Conservation (phyloP, 1,140 invertebrate species). For the Nasonia giraulti region DNA sequence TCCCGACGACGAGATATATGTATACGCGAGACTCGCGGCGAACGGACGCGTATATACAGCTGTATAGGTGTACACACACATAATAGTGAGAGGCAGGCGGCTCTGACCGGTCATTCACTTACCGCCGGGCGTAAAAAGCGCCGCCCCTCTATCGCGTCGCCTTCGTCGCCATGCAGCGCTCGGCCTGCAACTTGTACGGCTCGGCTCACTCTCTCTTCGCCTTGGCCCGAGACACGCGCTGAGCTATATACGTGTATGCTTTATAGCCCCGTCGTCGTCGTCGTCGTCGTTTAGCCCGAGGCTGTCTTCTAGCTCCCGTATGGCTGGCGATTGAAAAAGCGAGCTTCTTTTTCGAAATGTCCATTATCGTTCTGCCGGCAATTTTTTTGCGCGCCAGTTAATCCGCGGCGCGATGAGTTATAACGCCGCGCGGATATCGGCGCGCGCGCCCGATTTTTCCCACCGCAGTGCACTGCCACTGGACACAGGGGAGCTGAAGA, state of each 20-base stretch:
- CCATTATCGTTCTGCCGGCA: too few species aligned
- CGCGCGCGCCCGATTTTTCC: slow-evolving; percentile 30
- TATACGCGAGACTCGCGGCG: background rate
- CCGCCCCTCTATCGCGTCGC: slow-evolving; percentile 44
- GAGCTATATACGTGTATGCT: background rate
- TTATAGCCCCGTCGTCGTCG: slow-evolving; percentile 23
- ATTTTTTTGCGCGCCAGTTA: too few species aligned
- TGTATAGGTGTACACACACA: background rate
- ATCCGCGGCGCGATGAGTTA: background rate
- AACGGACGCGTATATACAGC: background rate
- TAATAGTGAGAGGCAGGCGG: slow-evolving; percentile 62
- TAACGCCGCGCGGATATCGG: slow-evolving; percentile 6
- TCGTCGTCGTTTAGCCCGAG: background rate
- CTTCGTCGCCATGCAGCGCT: background rate
- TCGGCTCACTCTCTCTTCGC: background rate
- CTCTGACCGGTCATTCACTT: slow-evolving; percentile 71
- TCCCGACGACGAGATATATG: background rate
- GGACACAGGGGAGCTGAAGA: too few species aligned
- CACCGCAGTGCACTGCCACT: too few species aligned
- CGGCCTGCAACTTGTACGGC: background rate
- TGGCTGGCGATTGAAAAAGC: too few species aligned
- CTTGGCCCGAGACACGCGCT: background rate
- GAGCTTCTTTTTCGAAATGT: too few species aligned
- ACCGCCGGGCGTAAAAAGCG: slow-evolving; percentile 61
- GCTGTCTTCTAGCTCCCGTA: too few species aligned